Conservation (phyloP, 2,797 vertebrate species). For the Etheostoma perlongum region DNA sequence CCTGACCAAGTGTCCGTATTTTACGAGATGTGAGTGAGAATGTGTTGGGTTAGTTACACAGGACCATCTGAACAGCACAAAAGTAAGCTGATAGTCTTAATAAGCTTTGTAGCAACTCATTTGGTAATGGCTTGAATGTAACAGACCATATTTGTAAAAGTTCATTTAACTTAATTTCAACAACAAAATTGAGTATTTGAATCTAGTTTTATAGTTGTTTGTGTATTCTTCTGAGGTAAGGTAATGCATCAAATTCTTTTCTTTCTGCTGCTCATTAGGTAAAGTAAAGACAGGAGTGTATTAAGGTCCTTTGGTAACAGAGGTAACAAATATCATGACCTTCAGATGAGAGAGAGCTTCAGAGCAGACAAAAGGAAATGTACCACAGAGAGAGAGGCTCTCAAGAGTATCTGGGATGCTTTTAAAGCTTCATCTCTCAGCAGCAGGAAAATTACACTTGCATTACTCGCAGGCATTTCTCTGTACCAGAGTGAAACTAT, state of each 20-base stretch:
- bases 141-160: no score
- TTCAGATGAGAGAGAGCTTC: slow-evolving; percentile 38
- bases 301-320: not conserved
- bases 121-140: no score
- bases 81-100: no score
- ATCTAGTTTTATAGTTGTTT: not conserved
- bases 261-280: not conserved
- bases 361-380: slow-evolving; percentile 31
- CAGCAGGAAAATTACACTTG: slow-evolving; percentile 29
- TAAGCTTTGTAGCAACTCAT: no score
- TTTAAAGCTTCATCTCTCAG: slow-evolving; percentile 56
- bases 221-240: not conserved
- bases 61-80: no score
- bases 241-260: not conserved
- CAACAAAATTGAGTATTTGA: not conserved
- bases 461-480: slow-evolving; percentile 24
- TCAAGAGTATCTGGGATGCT: slow-evolving; percentile 47
- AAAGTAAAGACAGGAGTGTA: not conserved
- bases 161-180: not conserved
- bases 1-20: no score
- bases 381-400: slow-evolving; percentile 1
- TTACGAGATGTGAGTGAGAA: no score
- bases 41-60: no score
- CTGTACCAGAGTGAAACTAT: slow-evolving; percentile 19
- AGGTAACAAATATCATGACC: slow-evolving; percentile 25